Evolutionary conservation across 2,888 invertebrate species (phyloP).

Genomic region (Trissolcus japonicus): DNA sequence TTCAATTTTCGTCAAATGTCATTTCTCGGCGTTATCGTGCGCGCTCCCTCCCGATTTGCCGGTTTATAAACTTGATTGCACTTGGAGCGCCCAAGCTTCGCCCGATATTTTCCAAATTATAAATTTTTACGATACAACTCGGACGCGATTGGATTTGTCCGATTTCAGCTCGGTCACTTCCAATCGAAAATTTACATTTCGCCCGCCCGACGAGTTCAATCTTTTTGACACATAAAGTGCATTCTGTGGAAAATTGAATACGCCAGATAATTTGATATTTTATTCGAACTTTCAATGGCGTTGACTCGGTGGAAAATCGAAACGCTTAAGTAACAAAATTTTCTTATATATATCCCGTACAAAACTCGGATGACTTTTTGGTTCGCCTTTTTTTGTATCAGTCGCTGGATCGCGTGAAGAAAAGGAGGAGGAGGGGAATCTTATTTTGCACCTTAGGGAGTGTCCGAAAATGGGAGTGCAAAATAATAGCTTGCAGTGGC

Average conservation of each 20-base stretch:
- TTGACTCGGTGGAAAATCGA: conserved; percentile 34
- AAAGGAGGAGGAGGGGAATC: conserved; percentile 9
- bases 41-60: conserved; percentile 73
- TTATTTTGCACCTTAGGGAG: conserved; percentile 48
- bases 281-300: conserved; percentile 36
- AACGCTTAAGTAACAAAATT: conserved; percentile 4
- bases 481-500: conserved; percentile 43
- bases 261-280: conserved; percentile 49
- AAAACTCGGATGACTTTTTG: no score
- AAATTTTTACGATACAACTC: conserved; percentile 74
- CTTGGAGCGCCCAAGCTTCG: conserved; percentile 49
- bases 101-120: conserved; percentile 76
- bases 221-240: conserved; percentile 55
- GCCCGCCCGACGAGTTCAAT: conserved; percentile 36
- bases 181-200: conserved; percentile 54
- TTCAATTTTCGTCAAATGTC: conserved; percentile 76
- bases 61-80: conserved; percentile 75
- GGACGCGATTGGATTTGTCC: conserved; percentile 71
- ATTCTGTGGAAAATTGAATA: conserved; percentile 54
- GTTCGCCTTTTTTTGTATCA: no score
- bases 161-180: conserved; percentile 66
- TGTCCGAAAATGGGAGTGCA: conserved; percentile 33
- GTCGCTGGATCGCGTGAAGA: conserved; percentile 32
- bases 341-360: neutral
- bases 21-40: conserved; percentile 67